Base-by-base conservation (phyloP, 2,113 vertebrate species). In the Psettodes erumei region DNA sequence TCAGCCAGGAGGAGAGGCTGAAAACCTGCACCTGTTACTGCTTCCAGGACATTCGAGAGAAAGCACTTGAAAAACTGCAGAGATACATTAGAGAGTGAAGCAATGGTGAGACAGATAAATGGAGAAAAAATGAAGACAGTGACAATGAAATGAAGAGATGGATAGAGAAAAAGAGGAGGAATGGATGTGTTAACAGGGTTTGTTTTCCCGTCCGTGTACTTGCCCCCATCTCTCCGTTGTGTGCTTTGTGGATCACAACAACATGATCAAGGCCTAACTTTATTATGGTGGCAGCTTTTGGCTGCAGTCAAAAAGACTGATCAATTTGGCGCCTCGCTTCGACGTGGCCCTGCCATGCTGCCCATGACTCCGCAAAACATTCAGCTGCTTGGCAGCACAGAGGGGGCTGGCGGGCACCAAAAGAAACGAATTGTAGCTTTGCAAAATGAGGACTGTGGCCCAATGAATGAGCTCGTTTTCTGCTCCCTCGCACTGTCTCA, bases 401-500 rank as follows among this genome's bases (percentile, higher is more conserved):
- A 56, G 55, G 53, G 70, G 48, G 58, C 76, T 84, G 84, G 82
- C 81, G 37, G 71, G 66, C 75, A 62, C n/a, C 37, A 13, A 84
- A 84, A 84, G 71, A 69, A 87, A 86, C 43, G 19, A 81, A 85
- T 85, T 78, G 81, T 81, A 88, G 81, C 84, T 67, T 67, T 71
- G 75, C 66, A 79, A 84, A 88, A 86, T 75, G 68, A 79, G 75
- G 76, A 90, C 78, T 69, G 62, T 16, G 43, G 79, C 72, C 76
- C 78, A 81, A 70, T 87, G 86, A 92, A 91, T 83, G 77, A 86
- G 87, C 87, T 90, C 77, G 81, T 90, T 93, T 91, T 90, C 81
- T 75, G 85, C 71, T 79, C 83, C 67, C 63, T 78, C 37, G 43
- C 75, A 81, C 82, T 35, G 72, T 71, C 83, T 92, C 80, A 75